Conservation (phyloP, 2,797 vertebrate species). For the Falco peregrinus region DNA sequence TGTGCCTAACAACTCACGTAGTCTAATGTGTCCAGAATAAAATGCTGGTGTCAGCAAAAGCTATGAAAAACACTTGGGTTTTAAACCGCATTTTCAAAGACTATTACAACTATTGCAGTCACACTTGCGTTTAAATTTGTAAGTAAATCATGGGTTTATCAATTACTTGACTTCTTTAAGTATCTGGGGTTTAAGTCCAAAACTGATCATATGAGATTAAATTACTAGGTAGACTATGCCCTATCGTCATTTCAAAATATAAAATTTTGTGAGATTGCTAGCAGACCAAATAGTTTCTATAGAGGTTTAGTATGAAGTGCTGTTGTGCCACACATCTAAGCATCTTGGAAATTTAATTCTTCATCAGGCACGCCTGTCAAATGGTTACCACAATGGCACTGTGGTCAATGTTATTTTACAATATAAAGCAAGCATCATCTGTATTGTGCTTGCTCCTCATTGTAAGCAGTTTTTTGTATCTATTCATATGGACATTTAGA, state of each 20-base stretch:
- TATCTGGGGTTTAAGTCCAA: background rate
- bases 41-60: background rate
- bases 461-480: background rate
- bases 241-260: background rate
- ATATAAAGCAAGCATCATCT: background rate
- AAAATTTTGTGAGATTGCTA: background rate
- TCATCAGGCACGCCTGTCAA: background rate
- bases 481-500: background rate
- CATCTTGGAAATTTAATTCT: background rate
- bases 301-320: background rate
- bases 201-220: background rate
- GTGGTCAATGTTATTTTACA: background rate
- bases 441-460: background rate
- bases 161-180: background rate
- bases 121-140: background rate
- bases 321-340: background rate
- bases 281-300: background rate
- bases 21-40: background rate
- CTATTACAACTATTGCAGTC: background rate
- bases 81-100: background rate
- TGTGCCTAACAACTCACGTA: background rate
- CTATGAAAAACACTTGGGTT: background rate
- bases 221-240: background rate
- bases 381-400: fast-evolving
- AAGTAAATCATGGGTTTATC: background rate